phyloP scores from a whole-genome alignment of 2,113 vertebrate genomes.

The Sarotherodon lohbergeri region DNA sequence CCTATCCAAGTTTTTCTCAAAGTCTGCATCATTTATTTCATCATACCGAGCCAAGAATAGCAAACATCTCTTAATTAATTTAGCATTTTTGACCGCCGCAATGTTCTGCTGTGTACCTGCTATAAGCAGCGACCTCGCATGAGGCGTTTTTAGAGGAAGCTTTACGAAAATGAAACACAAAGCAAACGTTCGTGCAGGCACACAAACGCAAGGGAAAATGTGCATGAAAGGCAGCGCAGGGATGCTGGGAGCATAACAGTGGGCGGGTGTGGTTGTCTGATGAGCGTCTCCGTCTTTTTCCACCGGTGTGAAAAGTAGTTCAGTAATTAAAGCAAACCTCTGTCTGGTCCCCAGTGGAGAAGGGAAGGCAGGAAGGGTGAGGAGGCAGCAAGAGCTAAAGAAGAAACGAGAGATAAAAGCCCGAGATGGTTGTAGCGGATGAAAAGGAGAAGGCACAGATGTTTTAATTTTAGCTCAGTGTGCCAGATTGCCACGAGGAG shows the following conservation, averaged over 20 bases:
- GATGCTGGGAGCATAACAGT: slow-evolving; percentile 44
- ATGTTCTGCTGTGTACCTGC: not conserved
- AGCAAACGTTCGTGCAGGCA: not conserved
- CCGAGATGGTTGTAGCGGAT: slow-evolving; percentile 43
- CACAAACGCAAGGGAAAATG: not conserved
- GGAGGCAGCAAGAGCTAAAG: slow-evolving; percentile 16
- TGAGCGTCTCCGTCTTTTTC: slow-evolving; percentile 43
- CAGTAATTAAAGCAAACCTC: slow-evolving; percentile 67
- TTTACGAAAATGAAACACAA: not conserved
- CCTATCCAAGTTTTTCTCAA: slow-evolving; percentile 5
- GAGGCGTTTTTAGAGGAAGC: not conserved
- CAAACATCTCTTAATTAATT: slow-evolving; percentile 10
- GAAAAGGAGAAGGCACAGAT: slow-evolving; percentile 19
- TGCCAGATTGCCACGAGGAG: slow-evolving; percentile 25
- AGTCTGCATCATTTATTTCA: slow-evolving; percentile 37
- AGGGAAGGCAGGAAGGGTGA: slow-evolving; percentile 37
- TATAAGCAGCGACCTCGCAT: not conserved
- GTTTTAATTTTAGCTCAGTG: slow-evolving; percentile 48
- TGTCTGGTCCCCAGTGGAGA: slow-evolving; percentile 32
- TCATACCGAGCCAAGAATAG: slow-evolving; percentile 21
- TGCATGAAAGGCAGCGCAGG: slow-evolving; percentile 2
- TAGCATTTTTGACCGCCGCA: not conserved
- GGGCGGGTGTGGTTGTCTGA: slow-evolving; percentile 42
- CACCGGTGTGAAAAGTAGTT: slow-evolving; percentile 55
- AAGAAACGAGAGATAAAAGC: slow-evolving; percentile 47